Base-by-base conservation (phyloP, 2,888 invertebrate species). In the Melanargia galathea region DNA sequence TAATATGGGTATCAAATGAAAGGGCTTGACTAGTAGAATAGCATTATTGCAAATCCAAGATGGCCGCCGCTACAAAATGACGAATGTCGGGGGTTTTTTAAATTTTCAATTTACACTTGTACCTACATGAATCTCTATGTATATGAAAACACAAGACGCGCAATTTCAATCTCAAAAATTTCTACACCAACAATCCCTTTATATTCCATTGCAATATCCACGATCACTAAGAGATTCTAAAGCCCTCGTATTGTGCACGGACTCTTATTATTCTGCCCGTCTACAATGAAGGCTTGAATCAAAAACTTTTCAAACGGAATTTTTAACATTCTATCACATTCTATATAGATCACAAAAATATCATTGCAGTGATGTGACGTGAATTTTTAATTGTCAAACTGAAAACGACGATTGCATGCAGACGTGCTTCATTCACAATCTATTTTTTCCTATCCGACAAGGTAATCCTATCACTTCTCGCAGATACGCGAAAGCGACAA, bases 181-280 rank as follows among this genome's bases (percentile, higher is more conserved):
- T 40, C 40, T 40, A 16, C 40, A 18, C 8, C 40, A 40, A 40
- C 4, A 7, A 40, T 40, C 16, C 43, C 43, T 10, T 51, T 30
- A 51, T 51, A 51, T 51, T 51, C 51, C 48, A 26, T 18, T 51
- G 51, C 51, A 51, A 51, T 51, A 51, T 51, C 30, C 33, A 51
- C 51, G 33, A 51, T 51, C 51, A 33, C 51, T 30, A n/a, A 51
- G 30, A 51, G 30, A 51, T 30, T 11, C 18, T 24, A 48, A 48
- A 48, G 46, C 46, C 18, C 16, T 16, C 10, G 18, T 30, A 51
- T 51, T 51, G 51, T 51, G 51, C 18, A 10, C n/a, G n/a, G 30
- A 18, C 30, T 33, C 51, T 10, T 26, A 30, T 51, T 51, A 51
- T 51, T 51, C 51, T 24, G 3, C 13, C 13, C 2, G 30, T 2